Percentiles rank a stretch among this genome's conserved stretches.
Conservation (phyloP, 2,113 vertebrate species). For the Platichthys stellatus region DNA sequence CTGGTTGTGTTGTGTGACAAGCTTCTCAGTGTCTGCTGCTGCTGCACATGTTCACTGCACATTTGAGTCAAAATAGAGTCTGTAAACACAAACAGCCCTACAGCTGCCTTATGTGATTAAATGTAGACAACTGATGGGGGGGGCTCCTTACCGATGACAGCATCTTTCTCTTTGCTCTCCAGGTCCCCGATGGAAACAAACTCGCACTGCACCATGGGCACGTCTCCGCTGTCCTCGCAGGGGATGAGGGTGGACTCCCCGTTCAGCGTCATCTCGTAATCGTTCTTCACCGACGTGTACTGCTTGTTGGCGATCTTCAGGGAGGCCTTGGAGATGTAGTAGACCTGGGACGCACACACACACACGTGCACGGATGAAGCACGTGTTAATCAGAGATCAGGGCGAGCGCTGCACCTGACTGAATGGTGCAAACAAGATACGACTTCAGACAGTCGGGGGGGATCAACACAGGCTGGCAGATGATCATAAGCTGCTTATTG, state of each 20-base stretch:
- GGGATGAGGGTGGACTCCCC: conserved; percentile 90
- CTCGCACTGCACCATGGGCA: conserved; percentile 92
- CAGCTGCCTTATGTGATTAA: neutral
- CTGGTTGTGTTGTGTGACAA: too few relatives aligned
- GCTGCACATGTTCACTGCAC: neutral
- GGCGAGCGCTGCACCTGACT: conserved; percentile 53
- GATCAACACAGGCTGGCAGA: conserved; percentile 65
- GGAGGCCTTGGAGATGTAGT: conserved; percentile 93
- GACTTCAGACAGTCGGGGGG: conserved; percentile 51
- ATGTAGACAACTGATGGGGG: neutral
- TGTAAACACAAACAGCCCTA: neutral
- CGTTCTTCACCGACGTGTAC: conserved; percentile 94
- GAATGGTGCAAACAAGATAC: conserved; percentile 64
- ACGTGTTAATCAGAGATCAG: conserved; percentile 56
- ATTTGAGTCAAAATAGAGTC: conserved; percentile 2
- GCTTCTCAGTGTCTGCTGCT: neutral
- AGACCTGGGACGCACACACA: conserved; percentile 85
- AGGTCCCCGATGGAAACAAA: conserved; percentile 90
- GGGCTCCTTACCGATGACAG: conserved; percentile 87
- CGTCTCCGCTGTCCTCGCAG: conserved; percentile 89
- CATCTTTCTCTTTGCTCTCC: conserved; percentile 88
- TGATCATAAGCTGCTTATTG: conserved; percentile 72
- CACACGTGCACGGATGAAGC: conserved; percentile 44
- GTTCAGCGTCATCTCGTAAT: conserved; percentile 97
- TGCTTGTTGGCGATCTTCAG: conserved; percentile 99